Evolutionary conservation across 2,797 vertebrate species (phyloP).

Genomic region (Sternotherus odoratus): DNA sequence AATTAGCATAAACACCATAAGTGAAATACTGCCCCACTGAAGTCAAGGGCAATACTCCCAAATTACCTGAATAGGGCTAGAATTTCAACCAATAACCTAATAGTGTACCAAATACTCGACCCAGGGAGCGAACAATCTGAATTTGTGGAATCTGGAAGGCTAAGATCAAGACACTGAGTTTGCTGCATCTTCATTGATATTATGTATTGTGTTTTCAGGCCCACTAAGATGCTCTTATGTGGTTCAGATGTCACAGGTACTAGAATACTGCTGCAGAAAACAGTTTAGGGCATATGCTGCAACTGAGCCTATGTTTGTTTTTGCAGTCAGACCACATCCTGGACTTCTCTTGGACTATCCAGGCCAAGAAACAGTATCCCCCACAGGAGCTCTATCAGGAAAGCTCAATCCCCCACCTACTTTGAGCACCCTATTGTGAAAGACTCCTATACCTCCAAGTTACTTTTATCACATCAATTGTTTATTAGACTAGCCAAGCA

Average conservation of each 20-base stretch:
- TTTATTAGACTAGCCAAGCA: background rate
- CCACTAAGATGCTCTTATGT: background rate
- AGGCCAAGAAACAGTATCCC: background rate
- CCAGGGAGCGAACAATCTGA: background rate
- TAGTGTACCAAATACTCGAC: background rate
- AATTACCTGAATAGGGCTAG: background rate
- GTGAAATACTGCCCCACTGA: background rate
- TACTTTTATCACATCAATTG: background rate
- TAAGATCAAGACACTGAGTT: background rate
- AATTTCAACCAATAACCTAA: background rate
- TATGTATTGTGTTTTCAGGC: background rate
- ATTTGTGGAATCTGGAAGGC: background rate
- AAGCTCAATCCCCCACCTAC: background rate
- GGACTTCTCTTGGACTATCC: background rate
- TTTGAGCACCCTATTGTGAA: background rate
- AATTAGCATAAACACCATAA: background rate
- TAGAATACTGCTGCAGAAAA: background rate
- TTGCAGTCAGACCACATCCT: background rate
- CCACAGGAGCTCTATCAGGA: background rate
- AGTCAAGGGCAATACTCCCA: background rate
- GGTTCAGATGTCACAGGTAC: background rate
- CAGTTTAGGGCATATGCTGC: background rate
- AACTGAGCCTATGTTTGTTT: background rate
- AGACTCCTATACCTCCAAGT: background rate
- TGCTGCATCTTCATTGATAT: background rate